Evolutionary conservation across 2,888 invertebrate species (phyloP).

Genomic region (Anthophora plumipes): DNA sequence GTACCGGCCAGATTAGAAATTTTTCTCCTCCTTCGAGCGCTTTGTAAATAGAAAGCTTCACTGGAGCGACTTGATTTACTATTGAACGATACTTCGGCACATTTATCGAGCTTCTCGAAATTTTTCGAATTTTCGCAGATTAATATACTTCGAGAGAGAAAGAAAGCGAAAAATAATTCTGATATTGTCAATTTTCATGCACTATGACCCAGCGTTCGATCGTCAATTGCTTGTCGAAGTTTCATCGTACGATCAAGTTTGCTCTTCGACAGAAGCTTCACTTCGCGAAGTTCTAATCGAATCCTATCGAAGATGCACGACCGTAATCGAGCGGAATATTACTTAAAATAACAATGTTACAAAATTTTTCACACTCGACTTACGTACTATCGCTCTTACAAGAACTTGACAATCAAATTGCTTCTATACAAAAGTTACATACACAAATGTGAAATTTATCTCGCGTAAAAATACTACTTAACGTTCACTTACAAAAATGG

Average conservation of each 20-base stretch:
- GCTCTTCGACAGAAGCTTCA: slow-evolving; percentile 8
- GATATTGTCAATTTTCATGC: background rate
- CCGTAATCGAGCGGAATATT: slow-evolving; percentile 25
- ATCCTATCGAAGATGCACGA: slow-evolving; percentile 16
- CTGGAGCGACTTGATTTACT: background rate
- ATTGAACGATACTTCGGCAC: background rate
- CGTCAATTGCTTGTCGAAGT: slow-evolving; percentile 28
- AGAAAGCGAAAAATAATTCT: no score
- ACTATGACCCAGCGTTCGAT: background rate
- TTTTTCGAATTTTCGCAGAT: background rate
- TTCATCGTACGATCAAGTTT: slow-evolving; percentile 21
- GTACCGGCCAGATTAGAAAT: slow-evolving; percentile 6
- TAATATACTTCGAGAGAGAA: no score
- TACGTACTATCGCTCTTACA: no score
- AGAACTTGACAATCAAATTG: no score
- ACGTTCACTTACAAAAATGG: no score
- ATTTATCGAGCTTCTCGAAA: background rate
- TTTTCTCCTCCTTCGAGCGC: background rate
- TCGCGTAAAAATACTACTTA: no score
- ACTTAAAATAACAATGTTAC: background rate
- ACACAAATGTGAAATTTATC: no score
- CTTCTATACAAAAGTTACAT: no score
- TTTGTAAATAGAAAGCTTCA: background rate
- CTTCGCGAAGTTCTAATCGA: slow-evolving; percentile 29
- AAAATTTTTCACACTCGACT: no score